Evolutionary conservation across 2,113 vertebrate genomes (phyloP), one percentile per base, ranked within the genome.

Genomic region (Corvus moneduloides): DNA sequence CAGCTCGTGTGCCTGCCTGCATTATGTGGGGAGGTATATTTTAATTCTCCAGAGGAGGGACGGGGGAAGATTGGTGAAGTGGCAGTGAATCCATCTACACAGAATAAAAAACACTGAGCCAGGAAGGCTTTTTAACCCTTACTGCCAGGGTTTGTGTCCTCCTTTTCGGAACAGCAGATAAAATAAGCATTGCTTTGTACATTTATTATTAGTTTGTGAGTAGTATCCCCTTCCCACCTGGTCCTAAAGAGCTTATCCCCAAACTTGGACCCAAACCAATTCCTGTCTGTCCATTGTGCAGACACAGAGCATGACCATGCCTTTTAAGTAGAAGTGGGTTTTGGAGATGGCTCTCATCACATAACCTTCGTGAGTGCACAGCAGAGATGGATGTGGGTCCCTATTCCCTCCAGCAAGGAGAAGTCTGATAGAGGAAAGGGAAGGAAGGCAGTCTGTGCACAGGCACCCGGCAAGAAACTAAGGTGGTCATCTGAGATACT

Each of bases 301-400:
- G 43, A 63, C 43, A 24, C 6, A 33, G 56, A 75, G 73, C 33
- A 56, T 0, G 3, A 52, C n/a, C 0, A 3, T 35, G 74, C 44
- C 51, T 73, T 85, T 4, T 24, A 41, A 6, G 52, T 4, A 46
- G 46, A 61, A 73, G 75, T 39, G 44, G 32, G 26, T 68, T 52
- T 43, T 33, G 22, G 44, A 64, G 64, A 75, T 4, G 19, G 44
- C 8, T 80, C 41, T 69, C 37, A 23, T 61, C 58, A 61, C 58
- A 18, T 18, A 37, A 51, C 18, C 15, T 18, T 30, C 0, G 0
- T 7, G 37, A 75, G 19, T 1, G 6, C 51, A 44, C n/a, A 74
- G 84, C 6, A 24, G 46, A 81, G 44, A 49, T 1, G 6, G 48
- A 68, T 2, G 4, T 14, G 49, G 16, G 32, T 27, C 24, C 7